Percentiles rank a stretch among this genome's conserved stretches.
phyloP scores from a whole-genome alignment of 2,113 vertebrate species.

The Hemichromis elongatus region DNA sequence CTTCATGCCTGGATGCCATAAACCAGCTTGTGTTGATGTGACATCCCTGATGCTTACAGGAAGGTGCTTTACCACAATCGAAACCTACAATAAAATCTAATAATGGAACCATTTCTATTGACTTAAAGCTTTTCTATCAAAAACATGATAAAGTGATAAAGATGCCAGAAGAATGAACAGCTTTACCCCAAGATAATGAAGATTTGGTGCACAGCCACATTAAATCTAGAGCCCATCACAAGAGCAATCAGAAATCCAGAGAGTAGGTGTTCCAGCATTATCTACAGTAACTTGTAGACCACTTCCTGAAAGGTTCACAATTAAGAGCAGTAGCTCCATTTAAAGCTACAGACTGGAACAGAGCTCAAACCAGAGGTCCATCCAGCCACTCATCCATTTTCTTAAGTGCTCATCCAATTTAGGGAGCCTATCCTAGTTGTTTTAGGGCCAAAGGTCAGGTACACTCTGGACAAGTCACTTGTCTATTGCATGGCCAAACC shows the following conservation, averaged over 20 bases:
- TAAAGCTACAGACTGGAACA: not conserved
- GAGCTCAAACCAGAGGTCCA: not conserved
- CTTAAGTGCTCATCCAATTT: not conserved
- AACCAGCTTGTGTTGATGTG: not conserved
- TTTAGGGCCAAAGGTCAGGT: not conserved
- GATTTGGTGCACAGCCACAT: not conserved
- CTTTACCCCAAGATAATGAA: not conserved
- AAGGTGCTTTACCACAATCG: not conserved
- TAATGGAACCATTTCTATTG: not conserved
- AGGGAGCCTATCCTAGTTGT: not conserved
- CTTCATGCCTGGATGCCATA: not conserved
- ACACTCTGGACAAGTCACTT: not conserved
- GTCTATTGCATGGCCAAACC: not conserved
- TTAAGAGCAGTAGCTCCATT: not conserved
- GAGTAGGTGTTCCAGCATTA: accelerated
- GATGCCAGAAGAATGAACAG: accelerated
- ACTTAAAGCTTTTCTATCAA: not conserved
- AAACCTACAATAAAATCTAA: not conserved
- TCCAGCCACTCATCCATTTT: not conserved
- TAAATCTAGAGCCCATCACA: not conserved
- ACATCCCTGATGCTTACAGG: accelerated
- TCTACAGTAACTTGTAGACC: not conserved
- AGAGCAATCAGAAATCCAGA: not conserved
- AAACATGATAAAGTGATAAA: not conserved
- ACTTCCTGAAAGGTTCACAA: not conserved